Percentiles rank a stretch among this genome's conserved stretches.
These are phyloP conservation scores for Acleris literana DNA, from an alignment of 2,888 invertebrate genomes.

Conservation along the genomic window DNA sequence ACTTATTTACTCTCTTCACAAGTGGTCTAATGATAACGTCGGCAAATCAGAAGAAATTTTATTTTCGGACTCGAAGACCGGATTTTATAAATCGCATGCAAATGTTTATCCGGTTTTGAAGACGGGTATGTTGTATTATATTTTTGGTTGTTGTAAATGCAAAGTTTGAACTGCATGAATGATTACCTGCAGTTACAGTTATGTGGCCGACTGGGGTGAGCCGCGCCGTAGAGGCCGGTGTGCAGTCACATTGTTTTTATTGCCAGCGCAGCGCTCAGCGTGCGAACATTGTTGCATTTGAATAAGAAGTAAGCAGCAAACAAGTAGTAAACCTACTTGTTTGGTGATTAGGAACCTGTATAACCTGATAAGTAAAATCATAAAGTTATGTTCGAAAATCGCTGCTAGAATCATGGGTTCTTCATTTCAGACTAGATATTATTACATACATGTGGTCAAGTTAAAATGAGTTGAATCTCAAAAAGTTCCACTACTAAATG, in stretches of 20 bases:
- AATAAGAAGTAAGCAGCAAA: neutral
- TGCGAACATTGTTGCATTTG: conserved; percentile 9
- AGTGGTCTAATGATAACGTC: conserved; percentile 81
- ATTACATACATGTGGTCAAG: neutral
- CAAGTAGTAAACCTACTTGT: conserved; percentile 9
- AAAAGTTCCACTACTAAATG: too few relatives aligned
- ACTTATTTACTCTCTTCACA: conserved; percentile 85
- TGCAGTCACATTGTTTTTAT: conserved; percentile 28
- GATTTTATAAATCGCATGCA: conserved; percentile 63
- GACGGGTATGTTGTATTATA: conserved; percentile 59
- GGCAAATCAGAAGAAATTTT: conserved; percentile 46
- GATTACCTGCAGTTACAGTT: conserved; percentile 43
- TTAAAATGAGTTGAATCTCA: neutral
- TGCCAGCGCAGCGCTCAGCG: conserved; percentile 9
- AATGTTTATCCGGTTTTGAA: conserved; percentile 69
- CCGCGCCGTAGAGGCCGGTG: conserved; percentile 24
- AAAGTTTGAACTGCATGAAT: conserved; percentile 20
- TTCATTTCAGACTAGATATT: neutral
- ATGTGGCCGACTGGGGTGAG: conserved; percentile 22
- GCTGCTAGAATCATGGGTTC: neutral
- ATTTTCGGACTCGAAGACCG: conserved; percentile 50
- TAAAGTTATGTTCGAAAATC: neutral
- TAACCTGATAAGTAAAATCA: neutral
- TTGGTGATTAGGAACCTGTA: neutral
- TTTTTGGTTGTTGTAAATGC: conserved; percentile 26